phyloP scores from a whole-genome alignment of 2,888 invertebrate species.

The Spisula subtruncata region DNA sequence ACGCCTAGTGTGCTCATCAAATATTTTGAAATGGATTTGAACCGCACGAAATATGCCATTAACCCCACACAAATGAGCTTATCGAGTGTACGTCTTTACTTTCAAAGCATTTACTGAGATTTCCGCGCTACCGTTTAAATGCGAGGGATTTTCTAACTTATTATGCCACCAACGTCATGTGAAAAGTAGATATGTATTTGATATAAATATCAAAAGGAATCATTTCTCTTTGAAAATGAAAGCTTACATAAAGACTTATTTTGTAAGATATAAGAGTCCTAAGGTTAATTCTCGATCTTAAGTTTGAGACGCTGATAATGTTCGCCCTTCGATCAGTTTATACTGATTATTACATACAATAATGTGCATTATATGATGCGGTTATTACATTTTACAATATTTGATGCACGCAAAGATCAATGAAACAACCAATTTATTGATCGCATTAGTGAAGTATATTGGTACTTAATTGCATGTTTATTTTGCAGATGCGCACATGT shows the following conservation, averaged over 20 bases:
- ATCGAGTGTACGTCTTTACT: constrained; percentile 47
- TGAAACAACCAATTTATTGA: too few species aligned
- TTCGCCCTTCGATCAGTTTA: neutral
- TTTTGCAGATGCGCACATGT: too few species aligned
- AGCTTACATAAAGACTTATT: neutral
- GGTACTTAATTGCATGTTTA: too few species aligned
- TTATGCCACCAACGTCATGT: constrained; percentile 51
- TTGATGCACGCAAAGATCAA: neutral
- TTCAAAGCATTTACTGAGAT: constrained; percentile 38
- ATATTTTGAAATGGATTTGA: constrained; percentile 59
- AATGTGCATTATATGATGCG: neutral
- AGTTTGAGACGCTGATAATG: neutral
- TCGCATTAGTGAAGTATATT: too few species aligned
- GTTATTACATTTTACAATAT: neutral
- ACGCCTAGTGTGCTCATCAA: constrained; percentile 42
- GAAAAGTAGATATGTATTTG: constrained; percentile 48
- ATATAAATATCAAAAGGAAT: constrained; percentile 41
- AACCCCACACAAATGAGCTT: constrained; percentile 53
- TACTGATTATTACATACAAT: neutral
- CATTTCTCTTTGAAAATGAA: constrained; percentile 23
- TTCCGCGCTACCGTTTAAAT: constrained; percentile 48
- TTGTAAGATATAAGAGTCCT: neutral
- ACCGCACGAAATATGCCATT: constrained; percentile 60
- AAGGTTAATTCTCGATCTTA: neutral
- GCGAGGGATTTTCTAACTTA: constrained; percentile 28